phyloP scores from a whole-genome alignment of 92 coral and sea anemone genomes.

The Porites rus region DNA sequence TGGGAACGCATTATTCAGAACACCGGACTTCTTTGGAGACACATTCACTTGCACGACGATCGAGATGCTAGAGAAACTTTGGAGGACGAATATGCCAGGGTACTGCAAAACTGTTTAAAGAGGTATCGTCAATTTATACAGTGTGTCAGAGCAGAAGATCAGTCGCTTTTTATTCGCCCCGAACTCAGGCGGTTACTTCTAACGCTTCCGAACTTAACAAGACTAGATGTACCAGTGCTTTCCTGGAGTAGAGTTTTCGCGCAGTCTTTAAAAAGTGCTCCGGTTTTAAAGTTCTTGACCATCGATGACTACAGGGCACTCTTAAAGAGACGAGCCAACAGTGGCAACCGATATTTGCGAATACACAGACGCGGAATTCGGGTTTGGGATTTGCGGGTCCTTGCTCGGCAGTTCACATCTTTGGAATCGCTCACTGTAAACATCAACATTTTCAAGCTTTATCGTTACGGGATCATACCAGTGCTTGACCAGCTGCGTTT shows the following conservation, averaged over 20 bases:
- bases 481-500: conserved; percentile 68
- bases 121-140: conserved; percentile 68
- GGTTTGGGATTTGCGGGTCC: conserved; percentile 66
- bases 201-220: conserved; percentile 57
- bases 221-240: conserved; percentile 73
- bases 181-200: conserved; percentile 65
- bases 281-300: conserved; percentile 66
- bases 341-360: not conserved
- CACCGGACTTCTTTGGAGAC: conserved; percentile 74
- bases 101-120: conserved; percentile 59
- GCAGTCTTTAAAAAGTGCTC: conserved; percentile 60
- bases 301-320: conserved; percentile 77
- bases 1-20: conserved; percentile 76
- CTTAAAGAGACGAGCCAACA: conserved; percentile 8
- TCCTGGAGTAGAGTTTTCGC: conserved; percentile 74
- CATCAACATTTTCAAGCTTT: conserved; percentile 66
- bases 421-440: conserved; percentile 75
- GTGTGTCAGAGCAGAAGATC: conserved; percentile 82
- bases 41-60: conserved; percentile 85
- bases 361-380: conserved; percentile 70
- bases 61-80: conserved; percentile 52
- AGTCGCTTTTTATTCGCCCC: conserved; percentile 43
- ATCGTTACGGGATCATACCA: conserved; percentile 59
- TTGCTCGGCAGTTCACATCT: conserved; percentile 69
- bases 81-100: conserved; percentile 46